Conservation (phyloP, 2,797 vertebrate species). For the Chelmon rostratus region DNA sequence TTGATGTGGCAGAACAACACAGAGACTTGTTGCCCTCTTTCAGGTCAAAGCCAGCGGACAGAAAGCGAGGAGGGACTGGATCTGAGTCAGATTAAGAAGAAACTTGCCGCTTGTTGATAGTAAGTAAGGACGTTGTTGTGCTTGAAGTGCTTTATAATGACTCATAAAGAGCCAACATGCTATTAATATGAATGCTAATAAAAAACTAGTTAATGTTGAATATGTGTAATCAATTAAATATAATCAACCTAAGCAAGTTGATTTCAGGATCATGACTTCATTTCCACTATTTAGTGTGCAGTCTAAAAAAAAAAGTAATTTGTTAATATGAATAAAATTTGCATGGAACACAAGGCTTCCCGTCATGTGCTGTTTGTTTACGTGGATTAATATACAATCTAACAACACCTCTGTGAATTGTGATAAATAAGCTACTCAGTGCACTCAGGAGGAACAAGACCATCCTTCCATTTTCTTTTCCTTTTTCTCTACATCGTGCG, state of each 20-base stretch:
- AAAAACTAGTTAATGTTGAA: no score
- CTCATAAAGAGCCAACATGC: no score
- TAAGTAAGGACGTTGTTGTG: no score
- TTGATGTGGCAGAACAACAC: slow-evolving; percentile 6
- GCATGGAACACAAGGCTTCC: not conserved
- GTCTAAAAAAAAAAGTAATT: not conserved
- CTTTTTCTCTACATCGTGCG: not conserved
- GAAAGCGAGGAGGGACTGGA: not conserved
- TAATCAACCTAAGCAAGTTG: not conserved
- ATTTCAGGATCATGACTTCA: not conserved
- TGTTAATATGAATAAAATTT: slow-evolving; percentile 15
- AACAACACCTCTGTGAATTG: not conserved
- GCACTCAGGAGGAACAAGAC: not conserved
- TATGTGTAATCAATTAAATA: no score
- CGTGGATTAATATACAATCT: slow-evolving; percentile 5
- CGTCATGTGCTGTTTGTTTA: not conserved
- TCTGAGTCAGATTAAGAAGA: not conserved
- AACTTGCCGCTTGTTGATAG: no score
- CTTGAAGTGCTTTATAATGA: no score
- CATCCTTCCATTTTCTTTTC: not conserved
- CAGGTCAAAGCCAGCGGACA: not conserved
- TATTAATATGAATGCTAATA: no score
- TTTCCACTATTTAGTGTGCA: not conserved
- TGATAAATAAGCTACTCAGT: not conserved
- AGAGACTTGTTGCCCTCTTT: not conserved